phyloP scores from a whole-genome alignment of 2,113 vertebrate species.

The Pimephales promelas region DNA sequence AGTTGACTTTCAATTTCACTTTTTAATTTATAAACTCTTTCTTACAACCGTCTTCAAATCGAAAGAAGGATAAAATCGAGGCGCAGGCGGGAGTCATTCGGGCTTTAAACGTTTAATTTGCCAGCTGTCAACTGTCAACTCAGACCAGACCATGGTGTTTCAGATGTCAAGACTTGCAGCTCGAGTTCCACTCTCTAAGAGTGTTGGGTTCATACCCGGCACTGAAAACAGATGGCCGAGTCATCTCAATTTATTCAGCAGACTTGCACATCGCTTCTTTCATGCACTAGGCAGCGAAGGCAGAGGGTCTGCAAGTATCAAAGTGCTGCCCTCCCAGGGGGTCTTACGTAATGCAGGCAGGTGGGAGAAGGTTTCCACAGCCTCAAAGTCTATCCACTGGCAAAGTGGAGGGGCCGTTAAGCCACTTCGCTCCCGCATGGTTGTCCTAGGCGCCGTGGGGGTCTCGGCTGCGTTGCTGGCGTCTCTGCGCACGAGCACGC shows the following conservation, averaged over 20 bases:
- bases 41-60: background rate
- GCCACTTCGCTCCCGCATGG: slow-evolving; percentile 36
- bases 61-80: background rate
- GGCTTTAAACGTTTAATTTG: background rate
- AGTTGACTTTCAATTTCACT: slow-evolving; percentile 18
- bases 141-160: slow-evolving; percentile 66
- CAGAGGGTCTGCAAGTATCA: slow-evolving; percentile 26
- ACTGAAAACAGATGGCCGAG: slow-evolving; percentile 14
- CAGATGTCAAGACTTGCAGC: slow-evolving; percentile 61
- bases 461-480: slow-evolving; percentile 58
- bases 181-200: slow-evolving; percentile 34
- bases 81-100: background rate
- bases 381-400: slow-evolving; percentile 52
- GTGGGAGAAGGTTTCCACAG: slow-evolving; percentile 55
- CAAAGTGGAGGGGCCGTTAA: slow-evolving; percentile 18
- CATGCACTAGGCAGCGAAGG: slow-evolving; percentile 1
- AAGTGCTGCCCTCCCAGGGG: slow-evolving; percentile 38
- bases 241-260: slow-evolving; percentile 62
- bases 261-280: slow-evolving; percentile 28
- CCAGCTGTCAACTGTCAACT: background rate
- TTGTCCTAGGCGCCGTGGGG: slow-evolving; percentile 64
- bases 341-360: slow-evolving; percentile 51
- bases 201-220: background rate
- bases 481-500: slow-evolving; percentile 65
- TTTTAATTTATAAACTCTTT: background rate